Conservation (phyloP, 1,140 invertebrate species). For the Formica exsecta region DNA sequence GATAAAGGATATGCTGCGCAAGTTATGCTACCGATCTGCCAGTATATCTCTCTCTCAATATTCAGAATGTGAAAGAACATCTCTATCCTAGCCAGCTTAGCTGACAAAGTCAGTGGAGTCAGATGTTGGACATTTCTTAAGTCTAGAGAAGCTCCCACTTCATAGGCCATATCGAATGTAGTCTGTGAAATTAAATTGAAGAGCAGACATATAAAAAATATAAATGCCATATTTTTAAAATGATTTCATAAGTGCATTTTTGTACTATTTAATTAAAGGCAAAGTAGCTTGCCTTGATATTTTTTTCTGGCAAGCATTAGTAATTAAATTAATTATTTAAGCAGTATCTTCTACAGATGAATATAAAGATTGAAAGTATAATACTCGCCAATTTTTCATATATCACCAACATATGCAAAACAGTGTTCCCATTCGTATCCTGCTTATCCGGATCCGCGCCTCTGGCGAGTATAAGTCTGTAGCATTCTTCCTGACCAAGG, state of each 20-base stretch:
- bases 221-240: not conserved
- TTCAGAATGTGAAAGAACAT: slow-evolving; percentile 98
- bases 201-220: not conserved
- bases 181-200: slow-evolving; percentile 87
- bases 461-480: slow-evolving; percentile 96
- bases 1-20: slow-evolving; percentile 98
- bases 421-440: slow-evolving; percentile 99
- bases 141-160: slow-evolving; percentile 94
- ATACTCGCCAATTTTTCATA: slow-evolving; percentile 94
- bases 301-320: not conserved
- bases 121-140: slow-evolving; percentile 95
- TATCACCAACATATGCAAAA: slow-evolving; percentile 98
- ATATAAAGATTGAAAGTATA: not conserved
- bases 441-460: slow-evolving; percentile 98
- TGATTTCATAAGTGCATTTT: not conserved
- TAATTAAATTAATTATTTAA: not conserved
- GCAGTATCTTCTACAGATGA: not conserved
- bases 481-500: slow-evolving; percentile 98
- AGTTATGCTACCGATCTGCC: slow-evolving; percentile 98
- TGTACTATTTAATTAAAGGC: not conserved
- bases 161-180: slow-evolving; percentile 98
- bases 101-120: slow-evolving; percentile 97
- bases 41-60: slow-evolving; percentile 97
- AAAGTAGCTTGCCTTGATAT: not conserved
- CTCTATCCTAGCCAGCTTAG: slow-evolving; percentile 96